A percentile compares a stretch with the other conserved stretches of the same genome.
phyloP scores from a whole-genome alignment of 2,888 invertebrate genomes.

The Pegoplata infirma region DNA sequence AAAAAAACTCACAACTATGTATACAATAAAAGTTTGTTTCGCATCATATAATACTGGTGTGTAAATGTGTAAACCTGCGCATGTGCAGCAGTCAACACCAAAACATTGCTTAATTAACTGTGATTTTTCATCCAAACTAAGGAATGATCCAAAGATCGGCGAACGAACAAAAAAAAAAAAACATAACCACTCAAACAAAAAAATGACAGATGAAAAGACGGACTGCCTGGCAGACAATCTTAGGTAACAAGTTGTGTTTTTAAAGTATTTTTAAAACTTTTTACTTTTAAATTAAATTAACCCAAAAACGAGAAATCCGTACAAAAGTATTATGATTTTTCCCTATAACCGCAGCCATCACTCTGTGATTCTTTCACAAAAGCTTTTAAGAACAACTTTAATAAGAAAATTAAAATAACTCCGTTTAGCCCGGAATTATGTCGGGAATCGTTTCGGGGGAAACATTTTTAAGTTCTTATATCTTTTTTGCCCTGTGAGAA shows the following conservation, averaged over 20 bases:
- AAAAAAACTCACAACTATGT: neutral
- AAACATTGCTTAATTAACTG: conserved; percentile 44
- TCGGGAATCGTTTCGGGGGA: too few species aligned
- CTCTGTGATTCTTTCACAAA: too few species aligned
- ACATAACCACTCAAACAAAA: neutral
- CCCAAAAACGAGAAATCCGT: neutral
- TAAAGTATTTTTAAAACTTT: neutral
- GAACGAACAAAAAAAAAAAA: neutral
- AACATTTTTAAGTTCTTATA: too few species aligned
- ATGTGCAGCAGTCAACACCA: conserved; percentile 36
- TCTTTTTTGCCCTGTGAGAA: too few species aligned
- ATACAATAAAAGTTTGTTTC: neutral
- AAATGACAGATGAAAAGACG: neutral
- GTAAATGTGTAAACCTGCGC: conserved; percentile 43
- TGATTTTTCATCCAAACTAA: conserved; percentile 15
- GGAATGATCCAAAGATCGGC: neutral
- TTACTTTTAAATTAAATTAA: neutral
- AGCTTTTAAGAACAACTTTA: too few species aligned
- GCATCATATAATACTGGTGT: conserved; percentile 8
- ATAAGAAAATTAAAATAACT: too few species aligned
- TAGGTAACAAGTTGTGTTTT: neutral
- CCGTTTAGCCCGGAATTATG: too few species aligned
- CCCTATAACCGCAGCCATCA: too few species aligned
- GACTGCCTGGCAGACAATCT: neutral
- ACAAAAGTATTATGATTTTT: neutral